These are phyloP conservation scores for Mellilla xanthometata DNA, from an alignment of 2,888 invertebrate genomes.

Conservation along the genomic window DNA sequence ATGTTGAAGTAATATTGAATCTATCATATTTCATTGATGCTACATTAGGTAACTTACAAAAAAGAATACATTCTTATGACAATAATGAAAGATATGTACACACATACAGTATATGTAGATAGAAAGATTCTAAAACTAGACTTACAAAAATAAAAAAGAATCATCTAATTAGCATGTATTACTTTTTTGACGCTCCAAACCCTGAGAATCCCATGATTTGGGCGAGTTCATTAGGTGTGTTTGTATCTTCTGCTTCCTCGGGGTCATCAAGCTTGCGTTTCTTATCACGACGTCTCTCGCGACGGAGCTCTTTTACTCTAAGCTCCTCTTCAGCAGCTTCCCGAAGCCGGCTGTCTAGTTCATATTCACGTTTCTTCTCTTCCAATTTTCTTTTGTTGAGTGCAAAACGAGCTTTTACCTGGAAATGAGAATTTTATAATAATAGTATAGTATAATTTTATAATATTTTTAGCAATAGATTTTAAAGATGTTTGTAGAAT, in stretches of 20 bases:
- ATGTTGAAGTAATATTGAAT: too few relatives aligned
- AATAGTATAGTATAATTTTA: too few relatives aligned
- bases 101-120: too few relatives aligned
- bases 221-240: conserved; percentile 88
- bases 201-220: conserved; percentile 98
- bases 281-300: conserved; percentile 94
- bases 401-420: conserved; percentile 94
- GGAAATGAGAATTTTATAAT: conserved; percentile 24
- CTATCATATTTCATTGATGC: too few relatives aligned
- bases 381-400: conserved; percentile 96
- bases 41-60: too few relatives aligned
- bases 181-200: conserved; percentile 93
- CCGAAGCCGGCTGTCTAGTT: conserved; percentile 93
- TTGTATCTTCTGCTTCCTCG: conserved; percentile 65
- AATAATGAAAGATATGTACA: too few relatives aligned
- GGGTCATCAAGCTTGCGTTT: conserved; percentile 91
- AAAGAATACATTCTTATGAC: too few relatives aligned
- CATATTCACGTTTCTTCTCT: conserved; percentile 98
- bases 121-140: too few relatives aligned
- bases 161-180: conserved; percentile 27
- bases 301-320: conserved; percentile 92
- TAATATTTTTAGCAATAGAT: too few relatives aligned
- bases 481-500: too few relatives aligned
- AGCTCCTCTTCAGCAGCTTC: conserved; percentile 99
- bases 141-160: too few relatives aligned